Base-by-base conservation (phyloP, 2,888 invertebrate species). In the Melanchra persicariae region DNA sequence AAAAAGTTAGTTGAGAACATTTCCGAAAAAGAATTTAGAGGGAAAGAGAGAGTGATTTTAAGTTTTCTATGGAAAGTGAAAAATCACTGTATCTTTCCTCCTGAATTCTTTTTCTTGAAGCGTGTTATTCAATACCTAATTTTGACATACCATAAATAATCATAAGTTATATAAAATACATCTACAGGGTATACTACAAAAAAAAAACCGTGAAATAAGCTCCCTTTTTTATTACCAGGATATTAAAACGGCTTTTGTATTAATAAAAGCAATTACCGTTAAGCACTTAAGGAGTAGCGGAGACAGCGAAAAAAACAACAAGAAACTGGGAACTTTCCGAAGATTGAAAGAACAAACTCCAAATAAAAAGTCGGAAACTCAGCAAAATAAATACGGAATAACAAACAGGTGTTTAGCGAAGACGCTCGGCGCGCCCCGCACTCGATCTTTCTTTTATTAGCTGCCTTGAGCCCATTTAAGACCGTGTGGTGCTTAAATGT, bases 381-480 rank as follows among this genome's bases (percentile, higher is more conserved):
- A 63, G 79, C 78, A 76, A 81, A 81, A 83, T 80, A 79, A 85
- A 85, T 81, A 67, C 79, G 78, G 83, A 88, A 88, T 87, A 88
- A 87, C 85, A 88, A 89, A 84, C 87, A 88, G 88, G 88, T 89
- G 87, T 87, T 88, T 85, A 88, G 79, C 83, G 82, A 84, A 83
- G 80, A 83, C 83, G 74, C 81, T 85, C 83, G 75, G 74, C 82
- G 83, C 65, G 79, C 77, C 77, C 80, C 78, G 58, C 76, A 78
- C 74, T 60, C 74, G 78, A 80, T 87, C 85, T 83, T 84, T 82
- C 83, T 87, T 90, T 90, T 90, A 90, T 90, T 87, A 87, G 85
- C 89, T 87, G 84, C 84, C 77, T 87, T 85, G 83, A 88, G 85
- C 86, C 86, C 85, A 82, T 89, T 87, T 87, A 87, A 87, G 85